Base-by-base conservation (phyloP, 2,113 vertebrate species). In the Cervus canadensis region DNA sequence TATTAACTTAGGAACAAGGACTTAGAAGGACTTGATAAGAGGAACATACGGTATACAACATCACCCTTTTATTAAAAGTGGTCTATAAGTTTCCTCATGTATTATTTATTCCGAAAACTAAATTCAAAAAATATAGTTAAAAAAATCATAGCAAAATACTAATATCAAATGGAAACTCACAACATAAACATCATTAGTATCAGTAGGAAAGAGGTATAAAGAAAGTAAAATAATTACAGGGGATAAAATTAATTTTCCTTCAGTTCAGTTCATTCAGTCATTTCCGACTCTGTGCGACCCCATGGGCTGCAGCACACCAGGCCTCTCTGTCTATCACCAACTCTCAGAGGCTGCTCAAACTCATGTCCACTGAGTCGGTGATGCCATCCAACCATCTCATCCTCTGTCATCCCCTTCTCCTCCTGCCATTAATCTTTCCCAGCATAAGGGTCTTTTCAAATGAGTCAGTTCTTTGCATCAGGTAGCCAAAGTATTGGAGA, bases 161-260 rank as follows among this genome's bases (percentile, higher is more conserved):
- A 92, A 36, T 33, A 54, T 48, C 10, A 88, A 88, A 54, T 74
- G 17, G 6, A 91, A 94, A 91, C 91, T 67, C 26, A 89, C 15
- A 83, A 81, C 52, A 59, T 74, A 85, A 81, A 93, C 33, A 94
- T 16, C 6, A 52, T 45, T 36, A 62, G 43, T 86, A 92, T 93
- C 50, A 95, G 12, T 40, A 30, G 10, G 82, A 96, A 96, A 97
- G 50, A 84, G 40, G 81, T 64, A 92, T 87, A 91, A 97, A 59
- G 12, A 86, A 48, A 84, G 16, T 43, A 14, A 95, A 86, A 89
- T 86, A 86, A 95, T 91, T 97, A 95, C 40, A 98, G 89, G 96
- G 81, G 96, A 83, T 59, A 92, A 96, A 98, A 96, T 96, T 97
- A 97, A 97, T 97, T 98, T 98, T 95, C 19, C 78, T 83, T 71